Base-by-base conservation (phyloP, 2,797 vertebrate genomes). In the Bovichtus variegatus region DNA sequence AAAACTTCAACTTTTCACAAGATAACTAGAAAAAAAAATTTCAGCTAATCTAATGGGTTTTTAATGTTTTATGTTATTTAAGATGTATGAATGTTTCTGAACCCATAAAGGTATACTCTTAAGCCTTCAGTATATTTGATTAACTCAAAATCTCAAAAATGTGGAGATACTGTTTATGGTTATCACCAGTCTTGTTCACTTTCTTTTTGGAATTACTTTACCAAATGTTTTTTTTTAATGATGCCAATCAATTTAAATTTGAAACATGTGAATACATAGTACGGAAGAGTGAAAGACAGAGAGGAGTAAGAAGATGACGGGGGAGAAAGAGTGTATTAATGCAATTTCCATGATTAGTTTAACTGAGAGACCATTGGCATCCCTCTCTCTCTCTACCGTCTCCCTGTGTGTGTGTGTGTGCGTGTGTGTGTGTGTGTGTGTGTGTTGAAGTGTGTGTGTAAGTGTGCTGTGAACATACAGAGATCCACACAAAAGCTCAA, bases 281-380 rank as follows among this genome's bases (percentile, higher is more conserved):
- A n/a, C 31, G 58, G 46, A 69, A 12, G 16, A 46, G 23, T 18
- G 15, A 55, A n/a, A 77, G 43, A 55, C n/a, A 55, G 9, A 46
- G 29, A 49, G 31, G 43, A 59, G 16, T 44, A 74, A 80, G 67
- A 82, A 23, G 59, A 44, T 70, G 47, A 43, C 21, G 71, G 65
- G 58, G 57, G 80, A 88, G 80, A 73, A 41, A 74, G 61, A 74
- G 71, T 76, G 81, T 31, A 90, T 76, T 88, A 91, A 90, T 87
- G 77, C 31, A 78, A 87, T 89, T 85, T 85, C 43, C 41, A 80
- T 83, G 69, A 92, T 92, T 84, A 81, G 83, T 91, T 90, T 87
- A 91, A 86, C 65, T 53, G 83, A 64, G 25, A 76, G 41, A 80
- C 78, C 81, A 85, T 79, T 85, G 87, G 74, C 68, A 78, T 83